Base-by-base conservation (phyloP, 2,888 invertebrate genomes). In the Pyrrhia umbra region DNA sequence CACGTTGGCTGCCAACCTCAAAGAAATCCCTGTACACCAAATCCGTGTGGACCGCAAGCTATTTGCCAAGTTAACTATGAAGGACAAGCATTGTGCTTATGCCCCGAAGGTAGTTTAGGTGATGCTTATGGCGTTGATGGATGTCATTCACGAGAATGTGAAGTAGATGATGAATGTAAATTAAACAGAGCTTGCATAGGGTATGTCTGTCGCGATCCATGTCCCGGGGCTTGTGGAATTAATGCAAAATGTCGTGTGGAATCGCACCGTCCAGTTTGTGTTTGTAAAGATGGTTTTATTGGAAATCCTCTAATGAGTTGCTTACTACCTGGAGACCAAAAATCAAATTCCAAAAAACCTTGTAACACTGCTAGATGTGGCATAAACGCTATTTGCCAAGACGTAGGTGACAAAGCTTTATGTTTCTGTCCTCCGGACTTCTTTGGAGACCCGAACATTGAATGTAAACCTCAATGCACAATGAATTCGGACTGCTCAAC, bases 251-350 rank as follows among this genome's bases (percentile, higher is more conserved):
- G 98, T 83, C 95, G 96, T 61, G 97, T 97, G 0, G 97, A 97
- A 87, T 95, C 96, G 85, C 98, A 98, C 88, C 97, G 97, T 85
- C 98, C 98, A 27, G 96, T 97, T 6, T 98, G 98, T 88, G 96
- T 96, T 8, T 98, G 98, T 85, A 95, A 96, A 82, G 91, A 95
- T 54, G 97, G 97, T 20, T 94, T 97, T 46, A 96, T 96, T 43
- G 98, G 98, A 47, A 97, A 98, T 92, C 98, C 98, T 20, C 95
- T 97, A 39, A 95, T 96, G 52, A 96, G 96, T 79, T 98, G 98
- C 86, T 96, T 96, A 80, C 94, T 96, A 45, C 90, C 95, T 50
- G 95, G 94, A 70, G 95, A 96, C 58, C 92, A 95, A 49, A 95
- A 94, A 81, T 88, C 90, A 2, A 80, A 73, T 58, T 51, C 60